Conservation (phyloP, 1,140 invertebrate species). For the Pectinophora gossypiella region DNA sequence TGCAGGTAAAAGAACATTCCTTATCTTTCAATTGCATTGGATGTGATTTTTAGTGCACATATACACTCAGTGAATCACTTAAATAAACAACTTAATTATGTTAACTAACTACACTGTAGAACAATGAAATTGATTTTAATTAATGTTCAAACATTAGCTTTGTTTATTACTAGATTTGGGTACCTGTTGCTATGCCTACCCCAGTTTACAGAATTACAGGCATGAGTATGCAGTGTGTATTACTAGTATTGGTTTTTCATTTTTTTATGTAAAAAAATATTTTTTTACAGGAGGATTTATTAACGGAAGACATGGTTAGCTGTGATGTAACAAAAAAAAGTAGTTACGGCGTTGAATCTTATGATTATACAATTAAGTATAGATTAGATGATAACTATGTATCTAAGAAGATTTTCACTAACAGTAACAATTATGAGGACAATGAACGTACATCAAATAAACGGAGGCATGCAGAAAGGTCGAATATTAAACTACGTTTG, state of each 20-base stretch:
- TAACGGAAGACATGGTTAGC: slow-evolving; percentile 66
- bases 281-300: slow-evolving; percentile 55
- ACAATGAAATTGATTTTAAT: no score
- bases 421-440: slow-evolving; percentile 27
- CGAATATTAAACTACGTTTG: slow-evolving; percentile 77
- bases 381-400: slow-evolving; percentile 63
- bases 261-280: neutral
- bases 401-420: slow-evolving; percentile 57
- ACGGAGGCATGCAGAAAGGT: slow-evolving; percentile 77
- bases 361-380: slow-evolving; percentile 72
- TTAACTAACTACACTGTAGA: no score
- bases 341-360: slow-evolving; percentile 68
- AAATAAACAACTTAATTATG: no score
- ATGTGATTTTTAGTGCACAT: no score
- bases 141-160: no score
- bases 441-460: slow-evolving; percentile 64
- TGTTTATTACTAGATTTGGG: no score
- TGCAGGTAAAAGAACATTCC: slow-evolving; percentile 39
- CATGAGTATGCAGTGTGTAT: no score
- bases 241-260: no score
- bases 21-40: no score
- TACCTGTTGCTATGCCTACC: no score
- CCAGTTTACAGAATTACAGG: no score
- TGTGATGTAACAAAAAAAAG: slow-evolving; percentile 65
- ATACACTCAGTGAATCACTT: no score